These are phyloP conservation scores for Seira ritae DNA, from an alignment of 2,888 invertebrate species.

Conservation along the genomic window DNA sequence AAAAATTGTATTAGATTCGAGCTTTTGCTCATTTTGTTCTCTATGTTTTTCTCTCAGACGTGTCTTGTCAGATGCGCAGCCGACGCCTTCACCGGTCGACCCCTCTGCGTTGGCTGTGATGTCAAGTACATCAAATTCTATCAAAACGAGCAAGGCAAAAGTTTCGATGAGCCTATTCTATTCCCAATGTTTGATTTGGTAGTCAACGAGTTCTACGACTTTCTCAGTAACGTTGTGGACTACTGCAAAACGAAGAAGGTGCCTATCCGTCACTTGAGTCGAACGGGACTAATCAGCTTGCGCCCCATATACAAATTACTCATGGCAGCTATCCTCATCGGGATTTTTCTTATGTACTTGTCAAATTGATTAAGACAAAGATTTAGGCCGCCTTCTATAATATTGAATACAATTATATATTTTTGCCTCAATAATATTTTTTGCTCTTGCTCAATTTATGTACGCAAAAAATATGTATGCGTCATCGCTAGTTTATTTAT, in stretches of 20 bases:
- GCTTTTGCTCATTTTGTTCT: constrained; percentile 16
- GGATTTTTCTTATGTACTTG: constrained; percentile 56
- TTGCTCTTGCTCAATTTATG: too few species aligned
- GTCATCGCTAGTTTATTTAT: too few species aligned
- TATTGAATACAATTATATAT: too few species aligned
- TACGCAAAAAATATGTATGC: too few species aligned
- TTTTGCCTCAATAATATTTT: background rate
- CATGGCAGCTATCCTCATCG: constrained; percentile 58
- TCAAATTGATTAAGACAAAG: too few species aligned
- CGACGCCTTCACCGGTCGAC: constrained; percentile 62
- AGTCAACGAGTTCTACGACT: constrained; percentile 59
- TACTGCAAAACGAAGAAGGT: constrained; percentile 59
- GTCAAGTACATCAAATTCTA: constrained; percentile 65
- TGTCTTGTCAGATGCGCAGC: constrained; percentile 63
- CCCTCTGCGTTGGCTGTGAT: constrained; percentile 63
- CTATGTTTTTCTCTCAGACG: constrained; percentile 48
- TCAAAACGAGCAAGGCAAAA: constrained; percentile 62
- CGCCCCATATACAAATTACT: constrained; percentile 64
- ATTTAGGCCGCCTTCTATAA: too few species aligned
- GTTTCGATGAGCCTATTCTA: constrained; percentile 56
- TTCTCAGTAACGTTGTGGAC: constrained; percentile 57
- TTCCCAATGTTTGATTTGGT: constrained; percentile 58
- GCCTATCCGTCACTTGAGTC: constrained; percentile 49
- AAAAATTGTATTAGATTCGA: background rate
- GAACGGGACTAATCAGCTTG: constrained; percentile 57